Conservation (phyloP, 2,888 invertebrate species). For the Sepioteuthis lessoniana region DNA sequence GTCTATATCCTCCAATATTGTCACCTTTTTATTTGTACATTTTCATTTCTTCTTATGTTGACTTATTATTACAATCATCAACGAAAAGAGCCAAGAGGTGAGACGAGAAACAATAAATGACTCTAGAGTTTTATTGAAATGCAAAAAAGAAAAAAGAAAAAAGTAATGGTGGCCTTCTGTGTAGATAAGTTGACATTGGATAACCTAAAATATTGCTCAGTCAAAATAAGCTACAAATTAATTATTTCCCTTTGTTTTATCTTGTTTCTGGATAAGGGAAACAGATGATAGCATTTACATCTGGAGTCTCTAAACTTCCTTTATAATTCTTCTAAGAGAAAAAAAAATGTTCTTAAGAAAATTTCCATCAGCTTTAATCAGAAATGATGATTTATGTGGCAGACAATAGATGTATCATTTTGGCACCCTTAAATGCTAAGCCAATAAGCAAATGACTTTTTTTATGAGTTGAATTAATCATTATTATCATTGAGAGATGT, state of each 20-base stretch:
- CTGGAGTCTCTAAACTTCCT: background rate
- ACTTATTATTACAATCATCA: background rate
- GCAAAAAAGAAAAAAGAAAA: background rate
- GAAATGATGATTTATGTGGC: background rate
- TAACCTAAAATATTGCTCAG: background rate
- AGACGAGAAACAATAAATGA: background rate
- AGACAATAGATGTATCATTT: conserved; percentile 33
- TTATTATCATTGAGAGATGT: no score
- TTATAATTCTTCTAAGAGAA: background rate
- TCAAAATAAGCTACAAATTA: background rate
- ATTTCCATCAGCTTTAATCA: background rate
- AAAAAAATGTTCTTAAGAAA: background rate
- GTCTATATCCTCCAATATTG: background rate
- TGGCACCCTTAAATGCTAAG: background rate
- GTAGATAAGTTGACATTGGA: conserved; percentile 5
- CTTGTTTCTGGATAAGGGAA: background rate
- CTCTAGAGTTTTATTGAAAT: background rate
- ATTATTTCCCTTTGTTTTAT: background rate
- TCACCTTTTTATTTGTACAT: background rate
- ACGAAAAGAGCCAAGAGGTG: background rate
- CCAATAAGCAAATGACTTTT: no score
- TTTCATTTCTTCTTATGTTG: background rate
- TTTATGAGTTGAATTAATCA: no score
- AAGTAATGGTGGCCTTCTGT: background rate
- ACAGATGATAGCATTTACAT: background rate